Evolutionary conservation across 2,113 vertebrate genomes (phyloP), one percentile per base, ranked within the genome.

Genomic region (Zeus faber): DNA sequence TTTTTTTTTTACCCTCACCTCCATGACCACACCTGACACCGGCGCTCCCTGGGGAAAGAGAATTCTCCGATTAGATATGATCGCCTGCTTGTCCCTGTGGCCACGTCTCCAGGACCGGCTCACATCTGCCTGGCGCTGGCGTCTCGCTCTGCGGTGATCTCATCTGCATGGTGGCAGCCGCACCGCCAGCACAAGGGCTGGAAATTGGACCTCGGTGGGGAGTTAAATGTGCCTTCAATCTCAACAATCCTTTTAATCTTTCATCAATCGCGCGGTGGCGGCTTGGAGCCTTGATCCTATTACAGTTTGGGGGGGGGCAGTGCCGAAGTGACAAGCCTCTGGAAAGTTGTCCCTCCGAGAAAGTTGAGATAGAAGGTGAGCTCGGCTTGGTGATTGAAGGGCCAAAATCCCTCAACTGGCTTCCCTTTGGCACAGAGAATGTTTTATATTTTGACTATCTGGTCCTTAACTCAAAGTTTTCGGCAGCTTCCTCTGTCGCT

Each of bases 211-310:
- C 71, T 79, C 82, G 67, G 84, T 70, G 59, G 82, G 80, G 79
- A 71, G 80, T 70, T 89, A 86, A 89, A 88, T 83, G 85, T 74
- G 80, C 86, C 79, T 87, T 85, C 83, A 87, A 65, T 84, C 81
- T 81, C 81, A 82, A 86, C 83, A 88, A 86, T 88, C 85, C 84
- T 85, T 90, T 89, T 89, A 90, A 90, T 91, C 88, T 90, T 84
- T 90, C 89, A 91, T 89, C 88, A 87, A 81, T 89, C 88, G 83
- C 68, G 65, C 77, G 75, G 79, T 72, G 83, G 80, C 68, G 74
- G 77, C 72, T 65, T 59, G 16, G 63, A 82, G 76, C 40, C 74
- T 61, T 77, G 77, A 85, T 88, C 84, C 81, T 85, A 86, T 90
- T 87, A 85, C 83, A 59, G 47, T 77, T 77, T 58, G 65, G 72